phyloP scores from a whole-genome alignment of 2,797 vertebrate genomes.

The Siniperca scherzeri region DNA sequence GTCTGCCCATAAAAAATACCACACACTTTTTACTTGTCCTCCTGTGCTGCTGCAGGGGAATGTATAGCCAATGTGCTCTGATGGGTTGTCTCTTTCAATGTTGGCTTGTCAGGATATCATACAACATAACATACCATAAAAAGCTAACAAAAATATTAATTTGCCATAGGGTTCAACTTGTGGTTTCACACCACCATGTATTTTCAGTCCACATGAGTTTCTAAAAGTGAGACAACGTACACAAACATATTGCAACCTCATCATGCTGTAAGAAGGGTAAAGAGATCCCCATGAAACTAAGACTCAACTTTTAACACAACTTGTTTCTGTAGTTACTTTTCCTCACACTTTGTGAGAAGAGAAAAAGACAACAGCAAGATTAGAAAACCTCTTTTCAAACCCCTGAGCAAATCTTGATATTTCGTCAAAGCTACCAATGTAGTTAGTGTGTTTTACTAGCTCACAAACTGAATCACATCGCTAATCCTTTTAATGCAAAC shows the following conservation, averaged over 20 bases:
- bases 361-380: conserved; percentile 42
- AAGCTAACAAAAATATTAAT: conserved; percentile 78
- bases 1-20: conserved; percentile 47
- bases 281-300: conserved; percentile 46
- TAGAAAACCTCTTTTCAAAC: conserved; percentile 48
- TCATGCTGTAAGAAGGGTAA: conserved; percentile 41
- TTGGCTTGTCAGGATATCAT: conserved; percentile 69
- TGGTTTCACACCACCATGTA: conserved; percentile 65
- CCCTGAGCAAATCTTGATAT: conserved; percentile 21
- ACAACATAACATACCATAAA: conserved; percentile 48
- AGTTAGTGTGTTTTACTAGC: conserved; percentile 50
- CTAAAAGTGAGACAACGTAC: conserved; percentile 62
- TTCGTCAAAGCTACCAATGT: conserved; percentile 36
- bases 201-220: conserved; percentile 58
- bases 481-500: conserved; percentile 64
- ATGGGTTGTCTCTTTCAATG: conserved; percentile 56
- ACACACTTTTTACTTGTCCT: conserved; percentile 48
- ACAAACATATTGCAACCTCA: conserved; percentile 55
- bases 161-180: conserved; percentile 71
- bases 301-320: conserved; percentile 26
- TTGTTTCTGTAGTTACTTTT: conserved; percentile 14
- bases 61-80: conserved; percentile 45
- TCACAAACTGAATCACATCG: conserved; percentile 52
- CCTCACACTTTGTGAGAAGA: conserved; percentile 13
- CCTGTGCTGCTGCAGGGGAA: conserved; percentile 49